phyloP scores from a whole-genome alignment of 64 coral and sea anemone species.

The Pocillopora damicornis region DNA sequence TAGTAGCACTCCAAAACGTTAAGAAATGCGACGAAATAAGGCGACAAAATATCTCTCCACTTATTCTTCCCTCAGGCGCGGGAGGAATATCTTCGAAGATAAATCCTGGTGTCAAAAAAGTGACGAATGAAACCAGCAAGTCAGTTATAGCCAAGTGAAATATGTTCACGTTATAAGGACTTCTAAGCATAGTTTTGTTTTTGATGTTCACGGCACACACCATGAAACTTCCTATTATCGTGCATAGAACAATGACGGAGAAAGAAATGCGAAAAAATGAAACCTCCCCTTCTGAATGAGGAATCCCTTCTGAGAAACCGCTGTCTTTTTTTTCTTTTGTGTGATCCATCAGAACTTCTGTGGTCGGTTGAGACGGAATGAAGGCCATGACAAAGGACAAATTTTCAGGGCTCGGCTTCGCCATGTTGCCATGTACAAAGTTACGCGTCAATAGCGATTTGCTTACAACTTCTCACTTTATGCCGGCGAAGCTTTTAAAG shows the following conservation, averaged over 20 bases:
- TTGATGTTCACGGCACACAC: constrained; percentile 54
- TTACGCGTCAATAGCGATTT: not conserved
- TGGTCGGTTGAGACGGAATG: not conserved
- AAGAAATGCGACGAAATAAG: constrained; percentile 59
- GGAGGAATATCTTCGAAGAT: constrained; percentile 11
- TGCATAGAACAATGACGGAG: constrained; percentile 29
- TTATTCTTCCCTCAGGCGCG: constrained; percentile 10
- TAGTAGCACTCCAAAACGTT: constrained; percentile 43
- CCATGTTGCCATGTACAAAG: not conserved
- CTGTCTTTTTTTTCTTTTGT: not conserved
- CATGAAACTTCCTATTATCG: constrained; percentile 22
- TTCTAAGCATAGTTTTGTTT: constrained; percentile 49
- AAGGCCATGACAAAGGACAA: not conserved
- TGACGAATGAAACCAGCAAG: constrained; percentile 36
- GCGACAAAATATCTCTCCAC: constrained; percentile 52
- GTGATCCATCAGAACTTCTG: not conserved
- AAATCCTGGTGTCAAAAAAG: constrained; percentile 58
- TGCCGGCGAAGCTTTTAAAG: not conserved
- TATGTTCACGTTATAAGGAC: constrained; percentile 55
- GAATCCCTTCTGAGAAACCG: too few relatives aligned
- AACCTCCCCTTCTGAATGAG: not conserved
- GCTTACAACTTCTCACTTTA: not conserved
- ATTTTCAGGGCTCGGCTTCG: not conserved
- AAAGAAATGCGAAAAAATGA: constrained; percentile 17
- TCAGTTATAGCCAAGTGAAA: constrained; percentile 66